These are phyloP conservation scores for Chloroceryle amazona DNA, from an alignment of 2,797 vertebrate genomes.

Conservation along the genomic window DNA sequence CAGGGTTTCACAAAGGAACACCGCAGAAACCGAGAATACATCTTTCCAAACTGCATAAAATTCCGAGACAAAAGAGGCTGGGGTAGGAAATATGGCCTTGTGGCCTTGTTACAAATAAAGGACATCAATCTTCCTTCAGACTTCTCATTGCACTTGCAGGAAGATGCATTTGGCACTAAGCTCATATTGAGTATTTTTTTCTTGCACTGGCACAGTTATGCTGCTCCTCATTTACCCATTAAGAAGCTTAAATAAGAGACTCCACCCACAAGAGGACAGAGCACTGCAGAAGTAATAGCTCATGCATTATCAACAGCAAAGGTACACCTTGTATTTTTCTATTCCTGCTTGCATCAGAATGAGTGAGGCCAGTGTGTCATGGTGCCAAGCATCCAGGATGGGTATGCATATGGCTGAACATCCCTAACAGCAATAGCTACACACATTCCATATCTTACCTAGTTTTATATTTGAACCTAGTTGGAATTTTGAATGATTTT, in stretches of 20 bases:
- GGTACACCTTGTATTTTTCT: not conserved
- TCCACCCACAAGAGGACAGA: not conserved
- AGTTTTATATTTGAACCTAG: not conserved
- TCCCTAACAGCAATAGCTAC: not conserved
- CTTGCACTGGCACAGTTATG: not conserved
- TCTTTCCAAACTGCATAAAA: not conserved
- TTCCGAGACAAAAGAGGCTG: not conserved
- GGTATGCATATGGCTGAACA: fast-evolving
- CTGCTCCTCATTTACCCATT: not conserved
- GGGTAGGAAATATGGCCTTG: not conserved
- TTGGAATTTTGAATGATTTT: not conserved
- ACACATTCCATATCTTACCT: not conserved
- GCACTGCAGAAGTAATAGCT: not conserved
- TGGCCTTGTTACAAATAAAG: not conserved
- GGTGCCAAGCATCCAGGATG: not conserved
- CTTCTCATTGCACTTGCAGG: not conserved
- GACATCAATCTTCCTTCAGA: not conserved
- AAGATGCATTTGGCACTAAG: not conserved
- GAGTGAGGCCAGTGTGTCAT: not conserved
- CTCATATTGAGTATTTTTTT: not conserved
- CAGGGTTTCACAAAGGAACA: not conserved
- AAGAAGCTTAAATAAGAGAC: not conserved
- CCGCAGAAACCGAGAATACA: not conserved
- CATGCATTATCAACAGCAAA: not conserved
- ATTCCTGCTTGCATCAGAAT: not conserved